Percentiles rank a stretch among this genome's conserved stretches.
phyloP scores from a whole-genome alignment of 2,113 vertebrate genomes.

The Pleuronectes platessa region DNA sequence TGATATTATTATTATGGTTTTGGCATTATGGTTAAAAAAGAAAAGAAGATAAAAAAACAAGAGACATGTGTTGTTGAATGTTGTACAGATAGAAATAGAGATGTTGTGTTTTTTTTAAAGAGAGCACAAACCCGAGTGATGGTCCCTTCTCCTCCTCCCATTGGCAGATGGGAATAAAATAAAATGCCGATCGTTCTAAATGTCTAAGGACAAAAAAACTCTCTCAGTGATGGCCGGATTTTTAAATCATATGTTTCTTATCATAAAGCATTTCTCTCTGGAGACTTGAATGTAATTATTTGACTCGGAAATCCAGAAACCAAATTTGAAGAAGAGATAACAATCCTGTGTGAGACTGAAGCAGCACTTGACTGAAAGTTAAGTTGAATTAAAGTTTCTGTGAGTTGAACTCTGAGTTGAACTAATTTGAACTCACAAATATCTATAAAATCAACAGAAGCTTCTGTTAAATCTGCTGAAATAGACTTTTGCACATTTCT shows the following conservation, averaged over 20 bases:
- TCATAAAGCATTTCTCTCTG: not conserved
- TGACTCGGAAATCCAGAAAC: too few species aligned
- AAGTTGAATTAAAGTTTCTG: not conserved
- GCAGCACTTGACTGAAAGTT: too few species aligned
- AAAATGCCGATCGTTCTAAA: slow-evolving; percentile 46
- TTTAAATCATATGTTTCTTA: slow-evolving; percentile 5
- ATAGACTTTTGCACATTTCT: slow-evolving; percentile 19
- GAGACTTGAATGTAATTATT: slow-evolving; percentile 20
- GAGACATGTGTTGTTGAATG: slow-evolving; percentile 85
- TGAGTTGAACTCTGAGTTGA: too few species aligned
- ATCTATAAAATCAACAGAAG: not conserved
- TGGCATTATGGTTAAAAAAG: slow-evolving; percentile 77
- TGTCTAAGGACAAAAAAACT: slow-evolving; percentile 36
- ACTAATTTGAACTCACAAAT: too few species aligned
- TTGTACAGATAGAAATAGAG: slow-evolving; percentile 87
- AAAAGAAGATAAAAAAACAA: slow-evolving; percentile 55
- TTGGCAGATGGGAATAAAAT: slow-evolving; percentile 68
- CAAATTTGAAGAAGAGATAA: too few species aligned
- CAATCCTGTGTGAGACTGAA: too few species aligned
- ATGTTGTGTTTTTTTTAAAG: slow-evolving; percentile 81
- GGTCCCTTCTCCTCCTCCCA: slow-evolving; percentile 66
- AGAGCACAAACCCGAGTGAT: slow-evolving; percentile 76
- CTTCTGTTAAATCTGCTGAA: not conserved
- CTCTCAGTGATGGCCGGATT: slow-evolving; percentile 4
- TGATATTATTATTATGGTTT: slow-evolving; percentile 83